Evolutionary conservation across 2,888 invertebrate species (phyloP), one percentile per base, ranked within the genome.

Genomic region (Melolontha melolontha): DNA sequence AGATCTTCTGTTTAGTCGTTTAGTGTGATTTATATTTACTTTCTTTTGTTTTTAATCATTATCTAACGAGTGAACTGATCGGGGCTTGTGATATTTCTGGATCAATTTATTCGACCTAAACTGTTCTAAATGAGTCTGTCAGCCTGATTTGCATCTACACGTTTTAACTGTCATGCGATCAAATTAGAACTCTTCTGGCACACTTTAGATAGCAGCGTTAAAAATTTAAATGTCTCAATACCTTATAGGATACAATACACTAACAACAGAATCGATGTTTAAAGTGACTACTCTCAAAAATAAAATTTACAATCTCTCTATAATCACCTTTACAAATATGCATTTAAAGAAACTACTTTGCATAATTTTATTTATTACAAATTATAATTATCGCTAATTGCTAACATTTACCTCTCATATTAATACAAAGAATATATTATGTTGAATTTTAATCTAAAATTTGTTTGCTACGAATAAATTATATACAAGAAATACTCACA

Each of bases 71-170:
- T n/a, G 11, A 17, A 22, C 16, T 42, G 64, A 64, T 64, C 54
- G 64, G 42, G 22, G 14, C 44, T 34, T 22, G 54, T 27, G 66
- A 59, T 66, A 66, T 62, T 62, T 51, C 59, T 50, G 17, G 66
- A 66, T 62, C 66, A 66, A 66, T 66, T 66, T 51, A 66, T 66
- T 42, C 59, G 50, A 14, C 40, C 62, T 66, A 66, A 66, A 66
- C 66, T 66, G 63, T 69, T 70, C 67, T 69, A 73, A 73, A 71
- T 69, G 71, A 70, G 66, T 63, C 71, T 70, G 71, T 73, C 73
- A 71, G 71, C 64, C 68, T 73, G 73, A 73, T 73, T 70, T 71
- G 73, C 70, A 73, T 73, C 73, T 70, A 73, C 69, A 70, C 54
- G 71, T 69, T 68, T 50, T 41, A 29, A 42, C 54, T 54, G 64